Evolutionary conservation across 2,888 invertebrate species (phyloP).

Genomic region (Microchrysa polita): DNA sequence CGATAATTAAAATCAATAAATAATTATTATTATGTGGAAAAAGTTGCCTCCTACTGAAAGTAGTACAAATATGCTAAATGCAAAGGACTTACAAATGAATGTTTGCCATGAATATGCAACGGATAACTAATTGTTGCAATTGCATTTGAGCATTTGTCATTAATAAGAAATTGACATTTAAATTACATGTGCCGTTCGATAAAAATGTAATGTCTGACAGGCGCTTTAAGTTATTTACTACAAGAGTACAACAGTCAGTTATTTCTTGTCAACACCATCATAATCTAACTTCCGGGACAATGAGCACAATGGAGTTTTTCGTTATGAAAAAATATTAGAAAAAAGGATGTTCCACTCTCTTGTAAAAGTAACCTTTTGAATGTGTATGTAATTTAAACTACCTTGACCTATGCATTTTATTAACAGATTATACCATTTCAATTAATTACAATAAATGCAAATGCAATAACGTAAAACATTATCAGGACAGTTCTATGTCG

Average conservation of each 20-base stretch:
- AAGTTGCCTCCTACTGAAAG: conserved; percentile 14
- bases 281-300: background rate
- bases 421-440: conserved; percentile 23
- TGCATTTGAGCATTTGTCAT: too few species aligned
- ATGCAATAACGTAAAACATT: conserved; percentile 19
- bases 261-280: background rate
- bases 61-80: background rate
- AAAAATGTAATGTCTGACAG: too few species aligned
- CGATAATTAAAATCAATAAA: conserved; percentile 16
- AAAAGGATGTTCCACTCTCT: too few species aligned
- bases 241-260: too few species aligned
- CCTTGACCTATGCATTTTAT: conserved; percentile 31
- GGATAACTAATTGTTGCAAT: too few species aligned
- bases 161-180: too few species aligned
- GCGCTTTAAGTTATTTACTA: too few species aligned
- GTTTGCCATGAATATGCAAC: background rate
- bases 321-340: too few species aligned
- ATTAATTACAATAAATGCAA: conserved; percentile 31
- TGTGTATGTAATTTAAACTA: conserved; percentile 1
- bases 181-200: too few species aligned
- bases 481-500: conserved; percentile 11
- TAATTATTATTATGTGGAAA: conserved; percentile 18
- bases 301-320: background rate
- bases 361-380: conserved; percentile 7
- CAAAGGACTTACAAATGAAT: background rate